These are phyloP conservation scores for Phataginus tetradactyla DNA, from an alignment of 2,797 vertebrate species.

Conservation along the genomic window DNA sequence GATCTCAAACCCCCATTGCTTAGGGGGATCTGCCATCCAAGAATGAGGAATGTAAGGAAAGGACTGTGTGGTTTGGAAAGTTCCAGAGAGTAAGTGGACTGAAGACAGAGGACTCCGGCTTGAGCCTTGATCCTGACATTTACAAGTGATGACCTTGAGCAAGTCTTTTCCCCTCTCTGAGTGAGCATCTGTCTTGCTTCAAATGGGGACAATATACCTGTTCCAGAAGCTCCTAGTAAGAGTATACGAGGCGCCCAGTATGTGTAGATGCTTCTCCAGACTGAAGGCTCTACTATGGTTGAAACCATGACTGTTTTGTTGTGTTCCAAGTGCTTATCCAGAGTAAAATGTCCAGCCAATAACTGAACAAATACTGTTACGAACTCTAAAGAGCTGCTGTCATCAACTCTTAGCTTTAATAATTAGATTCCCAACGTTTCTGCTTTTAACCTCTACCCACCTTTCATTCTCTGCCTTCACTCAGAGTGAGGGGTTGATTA, in stretches of 20 bases:
- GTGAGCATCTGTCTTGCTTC: background rate
- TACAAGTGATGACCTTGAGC: slow-evolving; percentile 16
- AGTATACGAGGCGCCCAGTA: background rate
- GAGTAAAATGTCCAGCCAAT: background rate
- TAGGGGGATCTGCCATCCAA: background rate
- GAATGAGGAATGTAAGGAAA: slow-evolving; percentile 29
- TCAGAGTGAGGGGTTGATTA: background rate
- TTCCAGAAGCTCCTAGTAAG: background rate
- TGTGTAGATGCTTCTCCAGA: background rate
- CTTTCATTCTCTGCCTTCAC: background rate
- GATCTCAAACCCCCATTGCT: background rate
- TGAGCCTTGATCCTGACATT: slow-evolving; percentile 58
- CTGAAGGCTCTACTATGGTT: background rate
- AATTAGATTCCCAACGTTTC: background rate
- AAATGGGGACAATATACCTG: background rate
- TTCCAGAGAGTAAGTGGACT: background rate
- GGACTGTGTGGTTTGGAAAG: background rate
- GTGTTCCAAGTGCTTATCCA: background rate
- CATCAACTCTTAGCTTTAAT: background rate
- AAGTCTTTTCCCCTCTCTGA: background rate
- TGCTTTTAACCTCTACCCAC: background rate
- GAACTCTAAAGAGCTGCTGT: background rate
- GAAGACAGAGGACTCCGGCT: slow-evolving; percentile 22
- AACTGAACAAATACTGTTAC: background rate
- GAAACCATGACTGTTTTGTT: background rate